phyloP scores from a whole-genome alignment of 2,888 invertebrate genomes.

The Drosophila quinaria region DNA sequence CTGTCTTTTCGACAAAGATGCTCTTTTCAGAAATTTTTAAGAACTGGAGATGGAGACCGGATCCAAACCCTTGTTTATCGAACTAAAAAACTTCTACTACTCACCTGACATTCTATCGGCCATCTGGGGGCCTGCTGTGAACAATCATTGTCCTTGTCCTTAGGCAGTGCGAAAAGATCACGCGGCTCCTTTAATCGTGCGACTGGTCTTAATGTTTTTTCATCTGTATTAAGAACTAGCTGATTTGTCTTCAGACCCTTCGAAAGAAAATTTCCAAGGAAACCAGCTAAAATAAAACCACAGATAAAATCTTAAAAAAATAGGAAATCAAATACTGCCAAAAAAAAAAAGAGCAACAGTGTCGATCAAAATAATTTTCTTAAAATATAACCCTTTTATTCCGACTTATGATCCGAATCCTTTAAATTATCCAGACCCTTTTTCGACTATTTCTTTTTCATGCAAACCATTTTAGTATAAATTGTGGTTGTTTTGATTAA shows the following conservation, averaged over 20 bases:
- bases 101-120: slow-evolving; percentile 96
- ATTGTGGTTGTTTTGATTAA: too few relatives aligned
- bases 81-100: slow-evolving; percentile 20
- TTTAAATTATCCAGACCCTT: too few relatives aligned
- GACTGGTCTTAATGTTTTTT: slow-evolving; percentile 88
- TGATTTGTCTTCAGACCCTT: slow-evolving; percentile 89
- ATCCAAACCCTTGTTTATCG: too few relatives aligned
- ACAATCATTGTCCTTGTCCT: slow-evolving; percentile 88
- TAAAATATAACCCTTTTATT: neutral
- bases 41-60: too few relatives aligned
- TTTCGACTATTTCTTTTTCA: too few relatives aligned
- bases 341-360: neutral
- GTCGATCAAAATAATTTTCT: neutral
- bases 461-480: too few relatives aligned
- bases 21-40: too few relatives aligned
- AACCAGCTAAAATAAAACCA: slow-evolving; percentile 70
- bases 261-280: slow-evolving; percentile 85
- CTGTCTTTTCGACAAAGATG: too few relatives aligned
- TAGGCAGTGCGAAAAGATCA: slow-evolving; percentile 90
- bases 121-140: slow-evolving; percentile 93
- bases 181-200: slow-evolving; percentile 90
- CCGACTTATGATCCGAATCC: too few relatives aligned
- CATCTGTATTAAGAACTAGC: slow-evolving; percentile 90
- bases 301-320: neutral
- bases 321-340: neutral